phyloP scores from a whole-genome alignment of 2,888 invertebrate genomes.

The Hylaea fasciaria region DNA sequence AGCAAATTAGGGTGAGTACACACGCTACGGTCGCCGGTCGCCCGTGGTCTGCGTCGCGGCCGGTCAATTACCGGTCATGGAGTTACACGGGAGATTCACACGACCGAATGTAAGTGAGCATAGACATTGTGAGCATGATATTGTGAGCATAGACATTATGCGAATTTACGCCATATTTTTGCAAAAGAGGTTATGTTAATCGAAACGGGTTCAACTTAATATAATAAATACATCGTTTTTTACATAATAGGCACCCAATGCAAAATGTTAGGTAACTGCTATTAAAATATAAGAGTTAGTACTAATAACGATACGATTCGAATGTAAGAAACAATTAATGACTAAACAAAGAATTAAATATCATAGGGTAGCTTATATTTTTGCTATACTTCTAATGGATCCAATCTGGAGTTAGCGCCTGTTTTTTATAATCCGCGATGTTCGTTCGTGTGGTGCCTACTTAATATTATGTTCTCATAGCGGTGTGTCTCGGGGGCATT shows the following conservation, averaged over 20 bases:
- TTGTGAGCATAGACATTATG: neutral
- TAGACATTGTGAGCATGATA: conserved; percentile 1
- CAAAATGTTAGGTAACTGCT: too few relatives aligned
- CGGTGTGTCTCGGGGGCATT: conserved; percentile 27
- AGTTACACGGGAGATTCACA: neutral
- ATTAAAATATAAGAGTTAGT: too few relatives aligned
- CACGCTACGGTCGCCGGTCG: conserved; percentile 29
- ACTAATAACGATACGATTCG: too few relatives aligned
- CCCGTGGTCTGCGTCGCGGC: conserved; percentile 9
- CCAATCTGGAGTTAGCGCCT: too few relatives aligned
- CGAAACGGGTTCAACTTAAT: neutral
- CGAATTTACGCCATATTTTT: neutral
- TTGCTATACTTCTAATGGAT: too few relatives aligned
- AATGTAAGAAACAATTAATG: too few relatives aligned
- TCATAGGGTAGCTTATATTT: too few relatives aligned
- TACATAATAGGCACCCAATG: too few relatives aligned
- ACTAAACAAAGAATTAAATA: too few relatives aligned
- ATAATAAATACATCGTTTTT: too few relatives aligned
- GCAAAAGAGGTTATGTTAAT: neutral
- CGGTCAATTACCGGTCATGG: conserved; percentile 20
- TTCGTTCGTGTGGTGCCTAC: neutral
- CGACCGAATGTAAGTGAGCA: conserved; percentile 2
- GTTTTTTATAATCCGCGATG: neutral
- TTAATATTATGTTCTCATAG: conserved; percentile 6
- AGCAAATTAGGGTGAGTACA: conserved; percentile 49